Base-by-base conservation (phyloP, 2,888 invertebrate species). In the Adela reaumurella region DNA sequence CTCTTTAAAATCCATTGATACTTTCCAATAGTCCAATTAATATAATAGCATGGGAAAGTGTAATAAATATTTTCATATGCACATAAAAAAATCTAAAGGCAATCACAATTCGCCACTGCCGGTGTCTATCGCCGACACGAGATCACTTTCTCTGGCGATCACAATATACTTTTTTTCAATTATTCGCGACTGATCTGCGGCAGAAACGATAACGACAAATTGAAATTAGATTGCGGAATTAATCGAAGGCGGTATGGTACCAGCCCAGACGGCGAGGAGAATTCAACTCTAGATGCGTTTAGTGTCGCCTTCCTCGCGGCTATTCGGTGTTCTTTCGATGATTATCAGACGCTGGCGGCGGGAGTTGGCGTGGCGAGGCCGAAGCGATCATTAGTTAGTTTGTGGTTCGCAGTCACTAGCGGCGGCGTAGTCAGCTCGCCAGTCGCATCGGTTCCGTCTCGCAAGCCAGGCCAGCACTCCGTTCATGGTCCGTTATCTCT, bases 221-320 rank as follows among this genome's bases (percentile, higher is more conserved):
- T 65, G 66, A 63, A 70, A 67, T 67, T 65, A 66, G 70, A 74
- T 74, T 68, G 70, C 62, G 58, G 58, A 35, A 35, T 14, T 8
- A 35, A 35, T 14, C 24, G 24, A 8, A 6, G 24, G 24, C 24
- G 24, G 24, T 24, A 24, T 24, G 8, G 8, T 24, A n/a, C n/a
- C n/a, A n/a, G n/a, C n/a, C n/a, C n/a, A n/a, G n/a, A n/a, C n/a
- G n/a, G n/a, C n/a, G n/a, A n/a, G n/a, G n/a, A n/a, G n/a, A n/a
- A n/a, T n/a, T n/a, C n/a, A n/a, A n/a, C n/a, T n/a, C n/a, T n/a
- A n/a, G n/a, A n/a, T n/a, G n/a, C n/a, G n/a, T n/a, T n/a, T n/a
- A n/a, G n/a, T n/a, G n/a, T n/a, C n/a, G n/a, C n/a, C n/a, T n/a
- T n/a, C n/a, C n/a, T n/a, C n/a, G n/a, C n/a, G n/a, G n/a, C n/a